phyloP scores from a whole-genome alignment of 2,888 invertebrate genomes.

The Platynereis dumerilii region DNA sequence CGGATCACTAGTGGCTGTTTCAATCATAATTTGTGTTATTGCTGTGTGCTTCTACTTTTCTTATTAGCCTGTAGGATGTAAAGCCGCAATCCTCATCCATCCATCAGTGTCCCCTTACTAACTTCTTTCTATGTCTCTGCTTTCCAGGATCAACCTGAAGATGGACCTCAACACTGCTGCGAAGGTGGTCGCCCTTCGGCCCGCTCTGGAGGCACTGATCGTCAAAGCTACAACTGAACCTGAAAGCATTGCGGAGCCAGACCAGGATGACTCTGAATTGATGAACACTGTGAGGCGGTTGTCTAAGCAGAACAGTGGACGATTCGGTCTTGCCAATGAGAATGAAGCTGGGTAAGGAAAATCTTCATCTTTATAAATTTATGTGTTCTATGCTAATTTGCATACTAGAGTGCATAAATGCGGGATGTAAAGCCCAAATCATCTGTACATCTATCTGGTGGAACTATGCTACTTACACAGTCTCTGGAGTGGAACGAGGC shows the following conservation, averaged over 20 bases:
- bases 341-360: slow-evolving; percentile 9
- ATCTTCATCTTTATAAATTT: not conserved
- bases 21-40: too few species aligned
- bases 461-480: too few species aligned
- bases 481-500: not conserved
- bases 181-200: slow-evolving; percentile 82
- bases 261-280: slow-evolving; percentile 70
- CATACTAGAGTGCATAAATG: too few species aligned
- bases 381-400: too few species aligned
- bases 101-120: too few species aligned
- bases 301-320: slow-evolving; percentile 76
- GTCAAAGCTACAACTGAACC: slow-evolving; percentile 82
- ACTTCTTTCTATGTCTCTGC: too few species aligned
- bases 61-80: too few species aligned
- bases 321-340: slow-evolving; percentile 42
- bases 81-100: too few species aligned
- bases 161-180: slow-evolving; percentile 83
- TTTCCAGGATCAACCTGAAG: slow-evolving; percentile 77
- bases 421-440: too few species aligned
- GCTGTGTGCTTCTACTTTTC: too few species aligned
- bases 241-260: slow-evolving; percentile 75
- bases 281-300: slow-evolving; percentile 76
- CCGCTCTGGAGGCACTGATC: slow-evolving; percentile 85
- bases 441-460: not conserved
- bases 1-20: too few species aligned